A percentile compares a stretch with the other conserved stretches of the same genome.
Evolutionary conservation across 1,140 invertebrate species (phyloP).

Genomic region (Drosophila sulfurigaster): DNA sequence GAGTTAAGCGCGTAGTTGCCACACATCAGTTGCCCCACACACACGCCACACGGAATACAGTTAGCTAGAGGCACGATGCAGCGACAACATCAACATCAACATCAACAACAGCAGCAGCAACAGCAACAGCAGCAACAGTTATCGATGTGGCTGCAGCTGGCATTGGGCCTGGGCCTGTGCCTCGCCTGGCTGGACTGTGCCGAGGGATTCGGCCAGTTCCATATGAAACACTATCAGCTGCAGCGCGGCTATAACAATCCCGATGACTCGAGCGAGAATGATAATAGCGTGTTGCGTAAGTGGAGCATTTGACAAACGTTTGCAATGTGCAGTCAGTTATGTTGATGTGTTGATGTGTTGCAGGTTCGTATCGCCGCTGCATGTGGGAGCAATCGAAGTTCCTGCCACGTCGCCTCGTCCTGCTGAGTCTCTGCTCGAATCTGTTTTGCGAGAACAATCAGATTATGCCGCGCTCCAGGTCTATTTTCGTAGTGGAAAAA

Average conservation of each 20-base stretch:
- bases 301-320: background rate
- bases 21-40: constrained; percentile 54
- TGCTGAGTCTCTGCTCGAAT: constrained; percentile 78
- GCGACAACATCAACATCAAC: constrained; percentile 29
- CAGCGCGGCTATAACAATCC: constrained; percentile 68
- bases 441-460: constrained; percentile 84
- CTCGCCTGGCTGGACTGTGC: constrained; percentile 49
- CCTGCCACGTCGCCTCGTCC: constrained; percentile 74
- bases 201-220: constrained; percentile 75
- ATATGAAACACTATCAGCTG: constrained; percentile 79
- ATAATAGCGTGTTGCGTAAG: constrained; percentile 77
- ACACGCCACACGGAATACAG: constrained; percentile 12
- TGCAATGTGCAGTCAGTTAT: background rate
- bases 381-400: constrained; percentile 84
- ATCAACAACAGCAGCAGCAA: constrained; percentile 21
- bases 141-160: constrained; percentile 43
- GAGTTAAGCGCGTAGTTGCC: constrained; percentile 75
- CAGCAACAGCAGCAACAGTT: constrained; percentile 43
- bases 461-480: constrained; percentile 80
- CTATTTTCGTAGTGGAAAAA: constrained; percentile 85
- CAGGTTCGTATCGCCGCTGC: constrained; percentile 81
- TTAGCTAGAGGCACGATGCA: constrained; percentile 33
- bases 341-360: background rate
- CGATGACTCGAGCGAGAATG: constrained; percentile 70
- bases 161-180: constrained; percentile 15